phyloP scores from a whole-genome alignment of 2,113 vertebrate genomes.

The Todiramphus chloris region DNA sequence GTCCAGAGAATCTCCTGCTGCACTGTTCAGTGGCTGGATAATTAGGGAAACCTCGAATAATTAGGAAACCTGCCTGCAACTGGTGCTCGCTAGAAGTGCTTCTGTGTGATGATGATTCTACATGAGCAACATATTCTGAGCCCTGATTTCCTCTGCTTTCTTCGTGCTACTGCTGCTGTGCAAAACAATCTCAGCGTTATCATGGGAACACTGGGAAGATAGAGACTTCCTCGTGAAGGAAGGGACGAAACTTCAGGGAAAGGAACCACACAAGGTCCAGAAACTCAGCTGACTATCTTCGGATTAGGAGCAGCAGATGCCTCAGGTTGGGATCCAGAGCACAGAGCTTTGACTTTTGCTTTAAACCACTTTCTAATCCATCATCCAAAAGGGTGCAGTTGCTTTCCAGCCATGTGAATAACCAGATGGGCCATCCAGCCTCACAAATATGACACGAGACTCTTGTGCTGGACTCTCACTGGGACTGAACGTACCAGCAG shows the following conservation, averaged over 20 bases:
- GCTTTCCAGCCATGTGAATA: not conserved
- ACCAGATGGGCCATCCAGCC: not conserved
- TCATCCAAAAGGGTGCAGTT: not conserved
- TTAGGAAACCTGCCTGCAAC: not conserved
- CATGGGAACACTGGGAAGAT: not conserved
- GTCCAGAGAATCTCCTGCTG: not conserved
- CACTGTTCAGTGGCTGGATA: not conserved
- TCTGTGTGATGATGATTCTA: not conserved
- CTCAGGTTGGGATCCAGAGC: not conserved
- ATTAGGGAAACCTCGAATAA: not conserved
- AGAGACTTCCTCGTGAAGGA: not conserved
- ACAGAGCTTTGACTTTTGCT: not conserved
- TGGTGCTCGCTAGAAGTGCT: not conserved
- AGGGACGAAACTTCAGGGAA: not conserved
- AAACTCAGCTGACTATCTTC: not conserved
- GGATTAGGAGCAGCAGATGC: not conserved
- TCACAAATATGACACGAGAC: not conserved
- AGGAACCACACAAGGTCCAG: accelerated
- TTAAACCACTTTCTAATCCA: not conserved
- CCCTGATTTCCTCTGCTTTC: not conserved
- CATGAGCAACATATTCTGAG: slow-evolving; percentile 22
- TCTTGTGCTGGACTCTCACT: not conserved
- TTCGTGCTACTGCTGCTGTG: not conserved
- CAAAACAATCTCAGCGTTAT: not conserved
- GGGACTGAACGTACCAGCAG: accelerated